Evolutionary conservation across 1,140 invertebrate species (phyloP).

Genomic region (Drosophila micromelanica): DNA sequence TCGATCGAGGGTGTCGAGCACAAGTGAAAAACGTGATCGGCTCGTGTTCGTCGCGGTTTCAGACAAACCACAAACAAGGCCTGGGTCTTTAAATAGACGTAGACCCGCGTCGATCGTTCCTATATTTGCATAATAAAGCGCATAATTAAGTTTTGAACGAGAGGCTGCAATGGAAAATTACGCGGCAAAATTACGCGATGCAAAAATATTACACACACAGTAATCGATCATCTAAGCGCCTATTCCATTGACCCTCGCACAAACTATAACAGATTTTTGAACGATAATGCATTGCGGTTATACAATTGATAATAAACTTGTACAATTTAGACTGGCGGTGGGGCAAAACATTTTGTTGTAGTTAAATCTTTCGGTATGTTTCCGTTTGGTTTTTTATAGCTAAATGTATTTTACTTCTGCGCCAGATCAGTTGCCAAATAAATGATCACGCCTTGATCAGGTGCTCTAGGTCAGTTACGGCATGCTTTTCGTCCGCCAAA

Average conservation of each 20-base stretch:
- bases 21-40: slow-evolving; percentile 74
- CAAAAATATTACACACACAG: slow-evolving; percentile 13
- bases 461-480: slow-evolving; percentile 79
- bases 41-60: slow-evolving; percentile 55
- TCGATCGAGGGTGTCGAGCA: slow-evolving; percentile 44
- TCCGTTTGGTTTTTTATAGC: not conserved
- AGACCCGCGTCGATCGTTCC: slow-evolving; percentile 20
- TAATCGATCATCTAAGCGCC: slow-evolving; percentile 36
- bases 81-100: slow-evolving; percentile 60
- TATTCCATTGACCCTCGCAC: slow-evolving; percentile 44
- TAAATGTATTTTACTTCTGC: not conserved
- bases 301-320: not conserved
- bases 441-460: slow-evolving; percentile 73
- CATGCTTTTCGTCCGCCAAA: slow-evolving; percentile 57
- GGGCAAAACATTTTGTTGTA: not conserved
- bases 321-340: not conserved
- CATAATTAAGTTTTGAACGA: slow-evolving; percentile 71
- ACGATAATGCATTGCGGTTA: not conserved
- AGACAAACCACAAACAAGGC: slow-evolving; percentile 48
- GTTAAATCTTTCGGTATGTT: no score
- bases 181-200: slow-evolving; percentile 43
- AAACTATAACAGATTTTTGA: slow-evolving; percentile 6
- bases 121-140: slow-evolving; percentile 78
- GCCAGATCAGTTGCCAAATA: slow-evolving; percentile 31
- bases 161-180: slow-evolving; percentile 45